A percentile compares a stretch with the other conserved stretches of the same genome.
Conservation (phyloP, 2,888 invertebrate genomes). For the Rambutsinella grinnellia region DNA sequence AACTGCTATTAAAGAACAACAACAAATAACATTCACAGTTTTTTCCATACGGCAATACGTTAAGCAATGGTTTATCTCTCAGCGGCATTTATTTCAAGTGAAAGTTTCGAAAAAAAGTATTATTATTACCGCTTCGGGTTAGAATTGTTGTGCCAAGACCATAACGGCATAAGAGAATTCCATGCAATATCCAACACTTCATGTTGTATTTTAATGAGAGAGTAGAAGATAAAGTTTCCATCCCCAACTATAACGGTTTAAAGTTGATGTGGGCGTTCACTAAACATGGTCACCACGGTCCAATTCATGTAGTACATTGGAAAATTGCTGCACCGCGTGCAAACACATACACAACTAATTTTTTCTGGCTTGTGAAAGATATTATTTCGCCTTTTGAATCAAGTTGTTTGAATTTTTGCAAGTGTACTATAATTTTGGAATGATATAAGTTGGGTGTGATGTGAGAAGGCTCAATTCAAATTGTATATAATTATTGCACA, state of each 20-base stretch:
- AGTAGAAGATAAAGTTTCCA: no score
- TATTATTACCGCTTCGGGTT: not conserved
- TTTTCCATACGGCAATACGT: conserved; percentile 5
- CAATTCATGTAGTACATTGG: conserved; percentile 37
- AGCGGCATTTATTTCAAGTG: conserved; percentile 23
- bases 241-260: conserved; percentile 27
- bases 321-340: no score
- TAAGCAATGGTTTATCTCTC: conserved; percentile 15
- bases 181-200: not conserved
- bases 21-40: conserved; percentile 4
- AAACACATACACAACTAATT: no score
- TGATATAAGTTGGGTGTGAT: conserved; percentile 37
- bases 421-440: conserved; percentile 51
- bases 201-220: not conserved
- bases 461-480: conserved; percentile 35
- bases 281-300: conserved; percentile 47
- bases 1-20: conserved; percentile 36
- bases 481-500: conserved; percentile 52
- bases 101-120: not conserved
- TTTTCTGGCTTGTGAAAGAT: no score
- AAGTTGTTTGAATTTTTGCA: no score
- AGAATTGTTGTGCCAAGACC: not conserved
- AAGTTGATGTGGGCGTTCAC: conserved; percentile 49
- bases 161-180: not conserved
- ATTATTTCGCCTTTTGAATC: no score